phyloP scores from a whole-genome alignment of 1,140 invertebrate species.

The Drosophila melanogaster region Release_6_plus_ISO1_MT NT_033777.3:12262001-12262500 shows the following conservation, averaged over 20 bases:
- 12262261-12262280: slow-evolving; percentile 84
- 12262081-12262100: slow-evolving; percentile 54
- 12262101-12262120: slow-evolving; percentile 66
- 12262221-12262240: slow-evolving; percentile 33
- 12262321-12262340: slow-evolving; percentile 70
- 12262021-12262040: slow-evolving; percentile 65
- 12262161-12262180: slow-evolving; percentile 52
- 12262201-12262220: slow-evolving; percentile 56
- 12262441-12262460: slow-evolving; percentile 57
- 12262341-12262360: slow-evolving; percentile 36
- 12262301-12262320: slow-evolving; percentile 32
- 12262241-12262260: slow-evolving; percentile 83
- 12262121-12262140: slow-evolving; percentile 67
- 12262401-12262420: slow-evolving; percentile 81
- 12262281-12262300: slow-evolving; percentile 62
- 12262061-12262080: slow-evolving; percentile 29
- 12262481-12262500: slow-evolving; percentile 82
- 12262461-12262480: slow-evolving; percentile 54
- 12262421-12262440: slow-evolving; percentile 74
- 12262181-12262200: slow-evolving; percentile 57
- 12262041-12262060: slow-evolving; percentile 56
- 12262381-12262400: slow-evolving; percentile 63
- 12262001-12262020: slow-evolving; percentile 35
- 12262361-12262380: slow-evolving; percentile 63
- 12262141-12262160: slow-evolving; percentile 49